Percentiles rank a stretch among this genome's conserved stretches.
These are phyloP conservation scores for Pseudolycoriella hygida DNA, from an alignment of 2,888 invertebrate genomes.

Conservation along the genomic window DNA sequence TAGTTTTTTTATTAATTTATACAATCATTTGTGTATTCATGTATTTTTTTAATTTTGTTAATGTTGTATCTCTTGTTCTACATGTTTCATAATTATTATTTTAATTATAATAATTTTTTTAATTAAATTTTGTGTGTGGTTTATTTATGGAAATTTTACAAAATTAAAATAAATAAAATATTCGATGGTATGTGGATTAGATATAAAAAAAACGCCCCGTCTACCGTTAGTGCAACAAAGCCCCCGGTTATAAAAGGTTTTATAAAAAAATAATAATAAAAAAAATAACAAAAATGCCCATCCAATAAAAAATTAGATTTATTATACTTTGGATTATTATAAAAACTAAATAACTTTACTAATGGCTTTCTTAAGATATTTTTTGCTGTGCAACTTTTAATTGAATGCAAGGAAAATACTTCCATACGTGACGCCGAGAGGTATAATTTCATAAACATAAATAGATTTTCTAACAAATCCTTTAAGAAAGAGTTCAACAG, in stretches of 20 bases:
- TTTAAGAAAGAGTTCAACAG: too few relatives aligned
- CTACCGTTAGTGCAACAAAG: constrained; percentile 10
- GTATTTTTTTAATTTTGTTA: background rate
- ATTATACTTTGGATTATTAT: too few relatives aligned
- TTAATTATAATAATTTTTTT: background rate
- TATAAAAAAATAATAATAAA: background rate
- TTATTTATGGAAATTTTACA: background rate
- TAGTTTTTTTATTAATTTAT: constrained; percentile 4
- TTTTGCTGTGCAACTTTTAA: too few relatives aligned
- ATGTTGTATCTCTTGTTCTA: background rate
- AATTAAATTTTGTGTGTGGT: background rate
- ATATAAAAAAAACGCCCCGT: constrained; percentile 7
- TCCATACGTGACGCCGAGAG: too few relatives aligned
- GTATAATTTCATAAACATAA: too few relatives aligned
- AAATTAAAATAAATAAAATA: constrained; percentile 2
- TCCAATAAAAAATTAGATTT: background rate
- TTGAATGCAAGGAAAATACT: too few relatives aligned
- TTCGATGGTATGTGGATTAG: constrained; percentile 2
- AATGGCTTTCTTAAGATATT: too few relatives aligned
- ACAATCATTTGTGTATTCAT: too few relatives aligned
- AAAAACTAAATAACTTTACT: too few relatives aligned
- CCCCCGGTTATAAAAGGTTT: background rate
- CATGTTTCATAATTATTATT: background rate
- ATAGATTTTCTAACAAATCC: too few relatives aligned
- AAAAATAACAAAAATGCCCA: background rate